Evolutionary conservation across 2,888 invertebrate species (phyloP).

Genomic region (Ectemnius cavifrons): DNA sequence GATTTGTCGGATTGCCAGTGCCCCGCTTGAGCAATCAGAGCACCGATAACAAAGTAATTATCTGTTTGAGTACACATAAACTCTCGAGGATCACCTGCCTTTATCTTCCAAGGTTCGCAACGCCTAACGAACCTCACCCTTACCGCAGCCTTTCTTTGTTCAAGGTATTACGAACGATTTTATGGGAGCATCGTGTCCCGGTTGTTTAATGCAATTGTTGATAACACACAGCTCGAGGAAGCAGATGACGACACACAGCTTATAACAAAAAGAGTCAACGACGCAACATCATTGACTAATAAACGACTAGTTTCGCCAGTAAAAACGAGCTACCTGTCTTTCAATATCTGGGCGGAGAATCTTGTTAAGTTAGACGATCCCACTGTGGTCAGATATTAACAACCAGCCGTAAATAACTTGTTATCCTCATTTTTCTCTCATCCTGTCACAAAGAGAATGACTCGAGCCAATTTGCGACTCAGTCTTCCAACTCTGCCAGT

Average conservation of each 20-base stretch:
- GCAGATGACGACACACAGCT: too few relatives aligned
- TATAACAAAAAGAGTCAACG: too few relatives aligned
- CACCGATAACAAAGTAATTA: slow-evolving; percentile 52
- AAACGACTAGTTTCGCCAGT: too few relatives aligned
- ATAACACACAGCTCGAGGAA: not conserved
- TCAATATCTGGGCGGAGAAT: not conserved
- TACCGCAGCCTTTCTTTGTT: slow-evolving; percentile 22
- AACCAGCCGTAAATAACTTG: too few relatives aligned
- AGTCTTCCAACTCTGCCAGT: too few relatives aligned
- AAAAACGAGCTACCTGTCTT: too few relatives aligned
- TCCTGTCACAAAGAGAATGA: too few relatives aligned
- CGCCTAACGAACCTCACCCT: slow-evolving; percentile 31
- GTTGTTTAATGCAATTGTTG: not conserved
- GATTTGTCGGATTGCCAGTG: slow-evolving; percentile 18
- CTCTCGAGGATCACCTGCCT: slow-evolving; percentile 15
- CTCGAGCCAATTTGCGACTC: too few relatives aligned
- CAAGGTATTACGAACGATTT: not conserved
- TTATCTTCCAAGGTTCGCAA: slow-evolving; percentile 44
- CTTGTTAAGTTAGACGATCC: too few relatives aligned
- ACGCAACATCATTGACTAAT: too few relatives aligned
- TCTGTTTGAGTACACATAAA: slow-evolving; percentile 46
- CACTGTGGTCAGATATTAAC: too few relatives aligned
- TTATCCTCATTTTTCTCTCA: too few relatives aligned
- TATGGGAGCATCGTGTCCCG: not conserved
- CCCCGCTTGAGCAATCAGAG: slow-evolving; percentile 32